Base-by-base conservation (phyloP, 2,113 vertebrate genomes). In the Chaenogobius annularis region DNA sequence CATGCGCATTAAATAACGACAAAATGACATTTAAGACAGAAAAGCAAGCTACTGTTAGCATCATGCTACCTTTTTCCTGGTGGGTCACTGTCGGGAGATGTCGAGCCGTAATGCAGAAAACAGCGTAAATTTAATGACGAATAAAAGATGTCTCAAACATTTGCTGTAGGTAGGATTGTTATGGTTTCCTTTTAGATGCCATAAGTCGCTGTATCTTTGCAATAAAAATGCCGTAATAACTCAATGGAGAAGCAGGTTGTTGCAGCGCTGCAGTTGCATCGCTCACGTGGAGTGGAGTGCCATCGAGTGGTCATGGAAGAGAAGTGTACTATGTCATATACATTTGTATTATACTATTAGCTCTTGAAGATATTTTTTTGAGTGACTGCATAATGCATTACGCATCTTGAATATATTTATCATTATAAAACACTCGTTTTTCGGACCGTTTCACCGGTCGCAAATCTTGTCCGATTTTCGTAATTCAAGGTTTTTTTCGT, bases 1-100 rank as follows among this genome's bases (percentile, higher is more conserved):
- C 8, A 63, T 11, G 10, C 19, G 10, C 1, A 23, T 26, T 43
- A 40, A 19, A 35, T 7, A 17, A 0, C 14, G 20, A 40, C 3
- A 22, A 10, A 44, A 58, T 48, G 40, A 76, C 47, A 75, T 64
- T 72, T 48, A 10, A 10, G 17, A 5, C 56, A 66, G 4, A 68
- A 35, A 9, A 0, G 82, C 69, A 75, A 77, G 52, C 2, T 66
- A 77, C 65, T 61, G 40, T 78, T 83, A 90, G 90, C 90, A 46
- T 66, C n/a, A 47, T 7, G 66, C 77, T 79, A 90, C 84, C 86
- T 87, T 83, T 68, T 80, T 85, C 77, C 68, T 77, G 83, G 26
- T 83, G 43, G 80, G 70, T 84, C 69, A 80, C 79, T 10, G 84
- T 68, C 55, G 1, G 74, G 11, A 62, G 47, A 46, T 77, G 73